Percentiles rank a stretch among this genome's conserved stretches.
Evolutionary conservation across 2,797 vertebrate species (phyloP).

Genomic region (Pagetopsis macropterus): DNA sequence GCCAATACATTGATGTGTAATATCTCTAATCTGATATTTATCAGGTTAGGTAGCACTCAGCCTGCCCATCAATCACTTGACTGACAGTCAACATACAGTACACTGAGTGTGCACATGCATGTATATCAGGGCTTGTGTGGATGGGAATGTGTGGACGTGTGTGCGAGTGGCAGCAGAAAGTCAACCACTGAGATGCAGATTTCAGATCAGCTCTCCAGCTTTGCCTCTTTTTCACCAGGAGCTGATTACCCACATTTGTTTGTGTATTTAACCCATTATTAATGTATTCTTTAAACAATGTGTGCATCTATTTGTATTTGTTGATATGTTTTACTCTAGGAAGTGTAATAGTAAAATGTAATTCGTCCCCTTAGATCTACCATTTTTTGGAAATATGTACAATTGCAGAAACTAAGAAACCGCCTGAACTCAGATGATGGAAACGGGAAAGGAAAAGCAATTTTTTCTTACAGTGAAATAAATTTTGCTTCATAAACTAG

Average conservation of each 20-base stretch:
- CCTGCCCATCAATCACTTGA: constrained; percentile 51
- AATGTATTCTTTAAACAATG: not conserved
- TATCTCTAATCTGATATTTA: constrained; percentile 61
- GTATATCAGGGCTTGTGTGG: constrained; percentile 12
- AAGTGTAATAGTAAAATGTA: not conserved
- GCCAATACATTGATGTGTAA: constrained; percentile 44
- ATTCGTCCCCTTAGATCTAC: not conserved
- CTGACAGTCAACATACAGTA: constrained; percentile 40
- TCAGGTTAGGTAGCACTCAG: constrained; percentile 48
- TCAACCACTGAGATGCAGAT: constrained; percentile 4
- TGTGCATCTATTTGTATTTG: not conserved
- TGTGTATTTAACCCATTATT: not conserved
- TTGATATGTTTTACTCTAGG: not conserved
- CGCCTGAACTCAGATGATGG: not conserved
- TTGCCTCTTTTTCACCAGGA: constrained; percentile 1
- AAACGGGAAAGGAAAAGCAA: not conserved
- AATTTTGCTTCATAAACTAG: not conserved
- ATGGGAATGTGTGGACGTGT: not conserved
- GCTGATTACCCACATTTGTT: not conserved
- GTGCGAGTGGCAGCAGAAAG: not conserved
- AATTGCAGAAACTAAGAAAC: not conserved
- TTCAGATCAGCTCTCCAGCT: constrained; percentile 1
- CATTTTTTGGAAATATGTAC: not conserved
- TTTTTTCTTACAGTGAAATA: not conserved
- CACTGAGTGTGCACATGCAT: constrained; percentile 33